phyloP scores from a whole-genome alignment of 2,888 invertebrate genomes.

The Campoplex capitator region DNA sequence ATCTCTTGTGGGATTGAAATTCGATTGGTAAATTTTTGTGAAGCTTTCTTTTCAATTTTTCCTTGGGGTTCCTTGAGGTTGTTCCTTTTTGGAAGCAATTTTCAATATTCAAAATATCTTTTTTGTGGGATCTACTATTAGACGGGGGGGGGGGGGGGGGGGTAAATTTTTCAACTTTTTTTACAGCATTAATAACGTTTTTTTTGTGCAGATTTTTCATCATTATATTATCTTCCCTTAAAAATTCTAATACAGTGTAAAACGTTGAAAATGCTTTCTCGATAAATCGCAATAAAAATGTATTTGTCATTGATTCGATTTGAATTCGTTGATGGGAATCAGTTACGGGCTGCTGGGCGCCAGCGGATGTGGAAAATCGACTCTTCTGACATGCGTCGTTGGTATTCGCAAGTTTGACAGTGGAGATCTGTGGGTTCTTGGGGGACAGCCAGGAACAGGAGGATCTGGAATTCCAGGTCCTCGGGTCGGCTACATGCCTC shows the following conservation, averaged over 20 bases:
- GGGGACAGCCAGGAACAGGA: conserved; percentile 88
- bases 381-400: conserved; percentile 93
- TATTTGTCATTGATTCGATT: conserved; percentile 1
- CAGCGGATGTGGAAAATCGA: conserved; percentile 96
- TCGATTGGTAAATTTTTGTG: too few relatives aligned
- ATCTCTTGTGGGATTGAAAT: too few relatives aligned
- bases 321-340: conserved; percentile 83
- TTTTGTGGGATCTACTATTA: too few relatives aligned
- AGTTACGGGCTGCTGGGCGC: conserved; percentile 95
- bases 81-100: too few relatives aligned
- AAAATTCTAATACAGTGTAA: background rate
- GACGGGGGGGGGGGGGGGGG: too few relatives aligned
- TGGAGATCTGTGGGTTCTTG: conserved; percentile 91
- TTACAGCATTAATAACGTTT: too few relatives aligned
- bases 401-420: conserved; percentile 90
- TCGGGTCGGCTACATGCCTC: conserved; percentile 95
- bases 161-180: too few relatives aligned
- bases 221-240: background rate
- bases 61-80: too few relatives aligned
- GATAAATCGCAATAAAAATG: background rate
- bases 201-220: background rate
- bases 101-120: too few relatives aligned
- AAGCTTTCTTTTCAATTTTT: too few relatives aligned
- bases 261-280: background rate
- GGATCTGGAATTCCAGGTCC: conserved; percentile 90